Evolutionary conservation across 2,113 vertebrate genomes (phyloP).

Genomic region (Eptesicus fuscus): DNA sequence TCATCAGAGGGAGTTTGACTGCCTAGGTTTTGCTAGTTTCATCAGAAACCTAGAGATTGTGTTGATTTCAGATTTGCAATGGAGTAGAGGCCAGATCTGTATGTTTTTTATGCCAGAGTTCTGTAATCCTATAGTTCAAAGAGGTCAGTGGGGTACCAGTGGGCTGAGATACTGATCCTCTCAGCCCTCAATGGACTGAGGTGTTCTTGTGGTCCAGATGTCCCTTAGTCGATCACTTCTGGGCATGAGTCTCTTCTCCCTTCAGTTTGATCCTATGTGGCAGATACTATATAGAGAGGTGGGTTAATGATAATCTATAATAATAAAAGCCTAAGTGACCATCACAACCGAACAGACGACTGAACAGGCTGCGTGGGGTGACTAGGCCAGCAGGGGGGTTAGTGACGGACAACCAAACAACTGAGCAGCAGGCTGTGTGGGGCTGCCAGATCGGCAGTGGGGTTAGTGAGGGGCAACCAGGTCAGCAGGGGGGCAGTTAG

Average conservation of each 20-base stretch:
- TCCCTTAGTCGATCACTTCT: not conserved
- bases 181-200: not conserved
- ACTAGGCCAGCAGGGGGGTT: too few relatives aligned
- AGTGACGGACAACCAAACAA: too few relatives aligned
- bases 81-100: not conserved
- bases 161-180: not conserved
- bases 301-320: not conserved
- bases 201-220: not conserved
- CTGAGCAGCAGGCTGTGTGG: too few relatives aligned
- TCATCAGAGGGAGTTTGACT: not conserved
- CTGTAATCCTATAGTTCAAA: not conserved
- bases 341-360: too few relatives aligned
- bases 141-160: not conserved
- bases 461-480: too few relatives aligned
- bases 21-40: not conserved
- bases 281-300: not conserved
- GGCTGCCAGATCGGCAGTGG: too few relatives aligned
- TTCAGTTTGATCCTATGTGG: not conserved
- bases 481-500: too few relatives aligned
- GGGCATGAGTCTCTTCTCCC: not conserved
- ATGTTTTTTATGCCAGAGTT: not conserved
- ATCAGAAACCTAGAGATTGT: not conserved
- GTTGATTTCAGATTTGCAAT: not conserved
- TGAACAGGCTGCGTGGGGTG: too few relatives aligned
- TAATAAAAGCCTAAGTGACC: not conserved